Base-by-base conservation (phyloP, 2,113 vertebrate genomes). In the Coryphaenoides rupestris region DNA sequence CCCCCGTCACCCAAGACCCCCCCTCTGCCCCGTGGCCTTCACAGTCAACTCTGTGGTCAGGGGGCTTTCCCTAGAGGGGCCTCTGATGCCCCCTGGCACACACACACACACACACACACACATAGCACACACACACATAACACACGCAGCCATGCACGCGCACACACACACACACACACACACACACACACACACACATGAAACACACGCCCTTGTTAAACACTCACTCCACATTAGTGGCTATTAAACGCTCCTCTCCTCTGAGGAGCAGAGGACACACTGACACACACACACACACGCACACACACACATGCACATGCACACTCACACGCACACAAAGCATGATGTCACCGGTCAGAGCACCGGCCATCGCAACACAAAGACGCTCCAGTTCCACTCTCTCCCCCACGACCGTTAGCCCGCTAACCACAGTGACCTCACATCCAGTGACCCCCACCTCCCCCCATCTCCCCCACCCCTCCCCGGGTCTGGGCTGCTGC, bases 331-430 rank as follows among this genome's bases (percentile, higher is more conserved):
- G 6, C 78, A 47, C 58, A 74, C 80, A 79, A 72, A 70, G 61
- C 60, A 22, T 87, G 83, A 86, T 78, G 77, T 89, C 85, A 89
- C 21, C 21, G 6, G 22, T 75, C 65, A 19, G 74, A 19, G 74
- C 70, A 63, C 80, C 83, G 69, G 73, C 83, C 76, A 74, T 65
- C 70, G 40, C 40, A 60, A 70, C 68, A 80, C 73, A 80, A 85
- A 76, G 55, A 56, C 70, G 17, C 55, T 64, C 56, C 24, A 26
- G 40, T 53, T 73, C 67, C 81, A 62, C 70, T 77, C 73, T 77
- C 73, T 68, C 46, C 60, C 55, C 69, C 63, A 15, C 17, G 3
- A 5, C 52, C 17, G 52, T 6, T 26, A 3, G 6, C 3, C 24
- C 24, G 24, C 24, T 26, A 26, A 54, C 52, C 52, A 21, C 52